Base-by-base conservation (phyloP, 2,113 vertebrate species). In the Chaetops frenatus region DNA sequence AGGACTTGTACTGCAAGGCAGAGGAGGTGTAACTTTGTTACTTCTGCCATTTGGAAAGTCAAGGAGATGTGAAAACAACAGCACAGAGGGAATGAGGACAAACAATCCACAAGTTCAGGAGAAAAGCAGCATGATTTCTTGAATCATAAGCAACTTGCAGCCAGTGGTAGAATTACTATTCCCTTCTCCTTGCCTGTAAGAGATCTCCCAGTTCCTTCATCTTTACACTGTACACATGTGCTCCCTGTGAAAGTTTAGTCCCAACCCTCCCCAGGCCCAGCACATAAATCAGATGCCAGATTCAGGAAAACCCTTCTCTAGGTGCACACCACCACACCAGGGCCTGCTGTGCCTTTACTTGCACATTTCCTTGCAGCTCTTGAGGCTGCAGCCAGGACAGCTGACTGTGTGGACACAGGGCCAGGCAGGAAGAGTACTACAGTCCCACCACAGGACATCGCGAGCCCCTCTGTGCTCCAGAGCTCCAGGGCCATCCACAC, bases 401-500 rank as follows among this genome's bases (percentile, higher is more conserved):
- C 21, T n/a, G 60, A 21, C 16, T 19, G 9, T 31, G 35, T 19
- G 28, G 45, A n/a, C 54, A 45, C 54, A n/a, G 44, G 15, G 15
- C 38, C 7, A 8, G 48, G 56, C 38, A 42, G 53, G 44, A 47
- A 27, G 10, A 48, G 15, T 2, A n/a, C 28, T 3, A 15, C 3
- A 6, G 23, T 33, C 28, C 60, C 1, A 1, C 33, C 42, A 28
- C 80, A 57, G 62, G 19, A 58, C n/a, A 42, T 5, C 33, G 44
- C 0, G 0, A 15, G 15, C 9, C 29, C 6, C 21, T 27, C 60
- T 5, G 3, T 13, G 8, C 14, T 17, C 45, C 72, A 84, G 86
- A 73, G 44, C 72, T 83, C 29, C 9, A 25, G 33, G 78, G 53
- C 50, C n/a, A 53, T 24, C 50, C n/a, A 53, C 27, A 15, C 0